Percentiles rank a stretch among this genome's conserved stretches.
Evolutionary conservation across 2,888 invertebrate species (phyloP).

Genomic region (Cotesia congregata): DNA sequence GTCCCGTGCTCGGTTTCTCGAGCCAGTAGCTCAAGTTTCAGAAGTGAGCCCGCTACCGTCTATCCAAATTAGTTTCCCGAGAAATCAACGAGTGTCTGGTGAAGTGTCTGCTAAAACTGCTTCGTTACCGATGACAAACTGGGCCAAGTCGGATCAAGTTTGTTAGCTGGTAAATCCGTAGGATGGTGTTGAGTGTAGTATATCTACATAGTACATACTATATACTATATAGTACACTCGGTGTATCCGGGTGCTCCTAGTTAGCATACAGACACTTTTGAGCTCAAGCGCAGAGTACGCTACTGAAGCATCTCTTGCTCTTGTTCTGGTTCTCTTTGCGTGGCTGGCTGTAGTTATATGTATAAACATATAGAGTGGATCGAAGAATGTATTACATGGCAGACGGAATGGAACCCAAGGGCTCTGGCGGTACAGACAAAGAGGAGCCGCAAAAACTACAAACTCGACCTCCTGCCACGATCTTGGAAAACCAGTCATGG

Average conservation of each 20-base stretch:
- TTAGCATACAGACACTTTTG: background rate
- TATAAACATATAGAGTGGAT: background rate
- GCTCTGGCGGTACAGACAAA: constrained; percentile 12
- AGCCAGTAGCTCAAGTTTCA: constrained; percentile 31
- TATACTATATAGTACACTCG: too few relatives aligned
- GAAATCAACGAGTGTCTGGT: constrained; percentile 12
- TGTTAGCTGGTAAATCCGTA: background rate
- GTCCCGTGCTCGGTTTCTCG: background rate
- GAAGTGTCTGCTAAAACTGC: constrained; percentile 16
- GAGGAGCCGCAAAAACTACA: constrained; percentile 36
- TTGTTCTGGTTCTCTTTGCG: background rate
- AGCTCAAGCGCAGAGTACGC: background rate
- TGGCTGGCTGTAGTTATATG: background rate
- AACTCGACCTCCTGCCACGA: constrained; percentile 36
- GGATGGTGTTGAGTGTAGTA: too few relatives aligned
- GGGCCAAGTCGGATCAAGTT: constrained; percentile 41
- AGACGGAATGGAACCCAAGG: background rate
- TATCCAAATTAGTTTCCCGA: constrained; percentile 31
- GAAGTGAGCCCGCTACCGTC: background rate
- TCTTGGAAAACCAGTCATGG: constrained; percentile 33
- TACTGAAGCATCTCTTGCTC: background rate
- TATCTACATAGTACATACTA: too few relatives aligned
- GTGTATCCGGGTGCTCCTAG: background rate
- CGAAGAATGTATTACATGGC: background rate
- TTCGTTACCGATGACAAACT: constrained; percentile 45